phyloP scores from a whole-genome alignment of 2,888 invertebrate genomes.

The Actias luna region DNA sequence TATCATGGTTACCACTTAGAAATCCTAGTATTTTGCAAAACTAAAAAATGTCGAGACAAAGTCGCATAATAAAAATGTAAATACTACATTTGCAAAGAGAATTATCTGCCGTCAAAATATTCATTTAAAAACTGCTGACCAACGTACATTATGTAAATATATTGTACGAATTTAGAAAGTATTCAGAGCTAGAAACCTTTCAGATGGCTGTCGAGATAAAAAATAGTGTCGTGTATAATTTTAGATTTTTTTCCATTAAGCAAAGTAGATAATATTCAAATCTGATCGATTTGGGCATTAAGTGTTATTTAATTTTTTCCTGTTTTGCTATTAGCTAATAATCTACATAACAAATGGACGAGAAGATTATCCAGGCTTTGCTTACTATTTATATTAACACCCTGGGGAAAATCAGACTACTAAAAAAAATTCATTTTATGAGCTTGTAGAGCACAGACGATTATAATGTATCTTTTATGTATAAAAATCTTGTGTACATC shows the following conservation, averaged over 20 bases:
- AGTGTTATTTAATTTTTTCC: background rate
- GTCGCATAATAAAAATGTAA: too few species aligned
- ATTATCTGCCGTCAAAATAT: background rate
- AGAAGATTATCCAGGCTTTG: too few species aligned
- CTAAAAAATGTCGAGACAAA: too few species aligned
- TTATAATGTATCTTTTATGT: too few species aligned
- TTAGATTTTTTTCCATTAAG: background rate
- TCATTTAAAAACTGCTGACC: background rate
- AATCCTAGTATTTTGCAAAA: too few species aligned
- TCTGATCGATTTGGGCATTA: background rate
- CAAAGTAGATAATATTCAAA: background rate
- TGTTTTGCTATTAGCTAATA: background rate
- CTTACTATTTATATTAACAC: too few species aligned
- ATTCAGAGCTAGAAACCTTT: background rate
- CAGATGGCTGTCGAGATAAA: background rate
- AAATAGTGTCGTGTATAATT: background rate
- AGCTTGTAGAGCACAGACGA: too few species aligned
- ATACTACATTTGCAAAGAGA: background rate
- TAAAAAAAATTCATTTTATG: too few species aligned
- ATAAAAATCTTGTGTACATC: too few species aligned
- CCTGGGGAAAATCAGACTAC: too few species aligned
- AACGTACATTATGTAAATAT: constrained; percentile 2
- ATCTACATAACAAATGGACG: too few species aligned
- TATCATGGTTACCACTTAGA: too few species aligned
- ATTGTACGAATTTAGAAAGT: background rate